Base-by-base conservation (phyloP, 2,888 invertebrate species). In the Callyntrura sp. region DNA sequence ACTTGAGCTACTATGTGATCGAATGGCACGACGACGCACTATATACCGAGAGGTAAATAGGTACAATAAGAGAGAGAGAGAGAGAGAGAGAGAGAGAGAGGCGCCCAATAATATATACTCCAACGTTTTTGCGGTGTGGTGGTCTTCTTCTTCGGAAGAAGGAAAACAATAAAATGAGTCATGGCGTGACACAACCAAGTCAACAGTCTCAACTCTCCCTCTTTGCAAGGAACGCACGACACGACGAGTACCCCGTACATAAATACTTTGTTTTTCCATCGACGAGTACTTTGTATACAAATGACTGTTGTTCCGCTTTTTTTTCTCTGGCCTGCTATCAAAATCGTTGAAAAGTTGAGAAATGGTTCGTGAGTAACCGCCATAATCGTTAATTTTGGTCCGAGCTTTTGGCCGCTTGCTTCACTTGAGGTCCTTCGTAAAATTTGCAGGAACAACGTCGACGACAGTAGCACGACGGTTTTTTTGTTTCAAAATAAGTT, bases 321-420 rank as follows among this genome's bases (percentile, higher is more conserved):
- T 35, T 6, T 35, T 35, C 35, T 35, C 35, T 6, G 35, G n/a
- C n/a, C 35, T 35, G 35, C 35, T 35, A 35, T 35, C 3, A 35
- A 35, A 35, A 35, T 4, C 35, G 35, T 35, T 35, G 6, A 35
- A 35, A 35, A 35, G 35, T 35, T 35, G 35, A 4, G 35, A 35
- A 35, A 6, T 20, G 11, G 70, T 70, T 70, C 70, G 70, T 70
- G 70, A 45, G 70, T 70, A 11, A 45, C 70, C 17, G 20, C 43
- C 70, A 43, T 70, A 70, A 70, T 70, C 70, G 45, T 70, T 45
- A 70, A 70, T 45, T 11, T 12, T 4, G 35, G 35, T 35, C 35
- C 35, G 20, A 17, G 35, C 68, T 51, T 51, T n/a, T 51, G n/a
- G 17, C 17, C 1, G n/a, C n/a, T 25, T 35, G 35, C 35, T n/a